phyloP scores from a whole-genome alignment of 2,888 invertebrate species.

The Chorisops tibialis region DNA sequence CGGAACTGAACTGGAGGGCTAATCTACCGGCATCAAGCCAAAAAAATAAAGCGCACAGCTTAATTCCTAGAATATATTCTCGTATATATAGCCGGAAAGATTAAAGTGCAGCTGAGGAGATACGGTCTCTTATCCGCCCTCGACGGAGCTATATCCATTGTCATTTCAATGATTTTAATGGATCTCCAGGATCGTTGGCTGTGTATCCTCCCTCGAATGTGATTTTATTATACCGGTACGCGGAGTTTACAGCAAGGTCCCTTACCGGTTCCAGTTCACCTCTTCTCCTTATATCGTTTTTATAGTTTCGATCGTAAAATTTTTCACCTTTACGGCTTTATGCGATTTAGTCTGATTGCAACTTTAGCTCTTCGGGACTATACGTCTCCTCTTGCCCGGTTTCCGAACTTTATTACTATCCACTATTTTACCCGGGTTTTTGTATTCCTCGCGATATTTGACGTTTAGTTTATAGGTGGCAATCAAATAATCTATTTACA shows the following conservation, averaged over 20 bases:
- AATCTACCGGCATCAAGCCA: not conserved
- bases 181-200: conserved; percentile 22
- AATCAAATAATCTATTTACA: conserved; percentile 28
- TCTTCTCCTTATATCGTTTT: conserved; percentile 18
- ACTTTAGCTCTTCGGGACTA: conserved; percentile 9
- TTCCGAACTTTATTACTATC: conserved; percentile 18
- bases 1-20: not conserved
- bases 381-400: not conserved
- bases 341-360: conserved; percentile 29
- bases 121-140: conserved; percentile 10
- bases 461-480: conserved; percentile 26
- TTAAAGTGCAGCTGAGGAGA: conserved; percentile 13
- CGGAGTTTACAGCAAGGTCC: not conserved
- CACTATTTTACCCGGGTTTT: not conserved
- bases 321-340: conserved; percentile 28
- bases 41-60: too few relatives aligned
- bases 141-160: conserved; percentile 19
- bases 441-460: not conserved
- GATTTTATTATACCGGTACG: not conserved
- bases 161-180: conserved; percentile 33
- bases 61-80: not conserved
- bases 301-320: conserved; percentile 25
- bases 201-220: conserved; percentile 3
- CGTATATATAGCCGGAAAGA: not conserved
- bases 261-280: not conserved